Evolutionary conservation across 2,797 vertebrate species (phyloP).

Genomic region (Sebastiscus albofasciatus): DNA sequence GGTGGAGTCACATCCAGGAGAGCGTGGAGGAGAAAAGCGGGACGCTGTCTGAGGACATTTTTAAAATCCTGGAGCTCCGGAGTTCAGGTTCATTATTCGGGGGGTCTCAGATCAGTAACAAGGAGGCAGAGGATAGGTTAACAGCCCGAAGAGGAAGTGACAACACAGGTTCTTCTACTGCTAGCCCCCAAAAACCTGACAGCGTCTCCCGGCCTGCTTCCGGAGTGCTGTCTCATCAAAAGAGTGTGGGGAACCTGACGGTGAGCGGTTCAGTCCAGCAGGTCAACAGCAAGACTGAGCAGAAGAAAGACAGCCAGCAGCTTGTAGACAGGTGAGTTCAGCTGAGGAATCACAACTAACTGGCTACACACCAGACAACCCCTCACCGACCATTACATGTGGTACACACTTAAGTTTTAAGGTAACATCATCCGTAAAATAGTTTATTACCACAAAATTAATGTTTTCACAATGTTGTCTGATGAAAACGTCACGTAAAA

Average conservation of each 20-base stretch:
- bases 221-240: neutral
- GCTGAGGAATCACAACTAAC: neutral
- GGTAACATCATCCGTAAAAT: neutral
- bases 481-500: neutral
- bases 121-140: constrained; percentile 30
- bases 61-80: constrained; percentile 86
- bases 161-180: constrained; percentile 32
- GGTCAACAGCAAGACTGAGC: constrained; percentile 43
- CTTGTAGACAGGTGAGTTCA: constrained; percentile 82
- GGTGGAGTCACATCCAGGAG: constrained; percentile 78
- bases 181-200: constrained; percentile 22
- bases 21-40: constrained; percentile 77
- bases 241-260: constrained; percentile 10
- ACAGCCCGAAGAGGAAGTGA: constrained; percentile 52
- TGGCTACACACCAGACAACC: neutral
- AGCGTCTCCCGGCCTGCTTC: neutral
- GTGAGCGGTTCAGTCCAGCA: constrained; percentile 22
- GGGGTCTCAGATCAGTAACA: constrained; percentile 23
- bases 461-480: neutral
- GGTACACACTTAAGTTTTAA: neutral
- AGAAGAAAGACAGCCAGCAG: constrained; percentile 61
- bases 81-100: constrained; percentile 53
- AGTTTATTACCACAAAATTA: neutral
- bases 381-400: neutral
- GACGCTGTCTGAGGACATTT: constrained; percentile 91